These are phyloP conservation scores for Bufo bufo DNA, from an alignment of 2,113 vertebrate species.

Conservation along the genomic window DNA sequence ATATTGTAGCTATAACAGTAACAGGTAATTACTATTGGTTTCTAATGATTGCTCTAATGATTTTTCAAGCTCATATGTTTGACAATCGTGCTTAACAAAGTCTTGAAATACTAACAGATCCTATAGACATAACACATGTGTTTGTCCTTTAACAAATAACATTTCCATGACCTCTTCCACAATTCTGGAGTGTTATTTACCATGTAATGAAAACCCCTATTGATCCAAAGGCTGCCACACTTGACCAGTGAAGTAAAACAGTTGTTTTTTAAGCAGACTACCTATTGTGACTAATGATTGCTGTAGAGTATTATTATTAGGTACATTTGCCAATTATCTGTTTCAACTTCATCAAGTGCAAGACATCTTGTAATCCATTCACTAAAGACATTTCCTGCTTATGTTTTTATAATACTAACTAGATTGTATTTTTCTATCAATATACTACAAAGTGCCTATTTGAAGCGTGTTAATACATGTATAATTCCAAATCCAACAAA, in stretches of 20 bases:
- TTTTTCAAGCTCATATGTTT: neutral
- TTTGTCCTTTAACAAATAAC: slow-evolving; percentile 42
- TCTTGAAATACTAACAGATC: neutral
- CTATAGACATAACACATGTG: slow-evolving; percentile 17
- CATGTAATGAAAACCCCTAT: slow-evolving; percentile 56
- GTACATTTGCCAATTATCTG: slow-evolving; percentile 42
- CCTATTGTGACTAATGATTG: slow-evolving; percentile 50
- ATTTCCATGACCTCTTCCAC: slow-evolving; percentile 40
- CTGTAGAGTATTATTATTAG: slow-evolving; percentile 46
- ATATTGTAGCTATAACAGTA: neutral
- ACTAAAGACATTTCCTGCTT: slow-evolving; percentile 32
- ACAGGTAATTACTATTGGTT: neutral
- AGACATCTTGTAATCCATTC: slow-evolving; percentile 33
- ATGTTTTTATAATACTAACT: slow-evolving; percentile 2
- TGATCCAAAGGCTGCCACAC: slow-evolving; percentile 48
- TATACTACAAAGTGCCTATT: neutral
- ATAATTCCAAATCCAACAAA: too few relatives aligned
- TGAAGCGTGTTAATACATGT: neutral
- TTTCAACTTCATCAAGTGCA: slow-evolving; percentile 41
- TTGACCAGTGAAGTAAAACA: slow-evolving; percentile 54
- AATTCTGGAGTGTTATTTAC: slow-evolving; percentile 51
- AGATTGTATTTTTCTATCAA: neutral
- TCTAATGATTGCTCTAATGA: slow-evolving; percentile 2
- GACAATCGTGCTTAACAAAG: neutral
- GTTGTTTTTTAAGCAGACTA: slow-evolving; percentile 48